Evolutionary conservation across 1,140 invertebrate genomes (phyloP), one percentile per base, ranked within the genome.

Genomic region (Achroia grisella): DNA sequence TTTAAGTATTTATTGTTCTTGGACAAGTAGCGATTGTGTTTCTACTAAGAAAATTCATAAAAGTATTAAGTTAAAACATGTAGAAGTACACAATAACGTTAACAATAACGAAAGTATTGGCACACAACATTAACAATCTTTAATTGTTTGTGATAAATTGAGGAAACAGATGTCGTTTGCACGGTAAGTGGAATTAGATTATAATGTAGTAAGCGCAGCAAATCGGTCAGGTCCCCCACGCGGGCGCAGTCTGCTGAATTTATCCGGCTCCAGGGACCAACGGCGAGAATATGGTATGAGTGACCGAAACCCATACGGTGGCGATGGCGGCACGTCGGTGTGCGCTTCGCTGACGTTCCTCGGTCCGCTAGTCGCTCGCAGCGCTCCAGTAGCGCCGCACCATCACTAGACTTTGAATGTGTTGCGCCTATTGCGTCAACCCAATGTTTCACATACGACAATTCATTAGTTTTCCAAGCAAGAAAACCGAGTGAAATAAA

Each of bases 401-500:
- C 58, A 31, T 32, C 44, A 37, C 27, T 31, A 30, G 28, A 6
- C 9, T 17, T 9, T 27, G 61, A 37, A 44, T 43, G 57, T 47
- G 30, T 52, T 33, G 44, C 45, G 34, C 23, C 30, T 32, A 6
- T 15, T 35, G 42, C 39, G 39, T 11, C 36, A 30, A 33, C 31
- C 10, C 37, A 31, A 35, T 33, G 11, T 44, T 17, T 37, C 32
- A 37, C 53, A 56, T 41, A 65, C 56, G 61, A 67, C 60, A 66
- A 59, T 72, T 71, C 71, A 65, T 76, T 73, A 56, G 71, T 82
- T 82, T 75, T 73, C 70, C 62, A 33, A 35, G 45, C 50, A 70
- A 71, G 71, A 79, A 79, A 74, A 82, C 72, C 64, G 66, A 76
- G 78, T 82, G 75, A 72, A 76, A 77, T 71, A 75, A 58, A 46